Evolutionary conservation across 2,113 vertebrate genomes (phyloP), one percentile per base, ranked within the genome.

Genomic region (Cheilinus undulatus): DNA sequence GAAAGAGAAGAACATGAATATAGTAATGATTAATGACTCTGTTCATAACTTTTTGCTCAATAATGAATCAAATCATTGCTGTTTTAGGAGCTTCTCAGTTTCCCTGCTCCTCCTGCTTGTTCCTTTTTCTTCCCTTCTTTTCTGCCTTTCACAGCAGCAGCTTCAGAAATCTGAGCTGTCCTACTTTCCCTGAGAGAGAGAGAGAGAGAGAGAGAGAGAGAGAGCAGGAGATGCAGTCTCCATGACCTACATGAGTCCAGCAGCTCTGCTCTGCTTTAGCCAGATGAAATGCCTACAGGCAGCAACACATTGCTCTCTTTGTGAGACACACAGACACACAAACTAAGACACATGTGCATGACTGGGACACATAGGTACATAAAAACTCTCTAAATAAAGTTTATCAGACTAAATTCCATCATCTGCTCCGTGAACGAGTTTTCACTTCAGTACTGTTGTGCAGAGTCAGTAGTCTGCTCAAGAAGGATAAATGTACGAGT

Each of bases 241-340:
- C 82, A 85, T 95, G 94, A 95, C 93, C 93, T 94, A 93, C 89
- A 93, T 91, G 92, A 92, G 92, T 92, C 90, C 77, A 89, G 84
- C 85, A 76, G 82, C 89, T 89, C 89, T 80, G 64, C 56, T 82
- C 65, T 80, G 79, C 69, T 87, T 82, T 67, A 72, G 72, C 81
- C 80, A 86, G 82, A 86, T 84, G 80, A 84, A 86, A 80, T 78
- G 71, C 60, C 83, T 75, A 56, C 61, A 78, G 76, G 73, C 86
- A 86, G 86, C 73, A 78, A 81, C 70, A 88, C 86, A 87, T 82
- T 84, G 77, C 78, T 75, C 69, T 69, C 60, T 86, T 78, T 78
- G 66, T 82, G 32, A 49, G 43, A 70, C 42, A 57, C 40, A 78
- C 9, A 8, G 34, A 77, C 60, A 72, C 40, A 74, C 60, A 43